phyloP scores from a whole-genome alignment of 2,113 vertebrate genomes.

The Pteronura brasiliensis region DNA sequence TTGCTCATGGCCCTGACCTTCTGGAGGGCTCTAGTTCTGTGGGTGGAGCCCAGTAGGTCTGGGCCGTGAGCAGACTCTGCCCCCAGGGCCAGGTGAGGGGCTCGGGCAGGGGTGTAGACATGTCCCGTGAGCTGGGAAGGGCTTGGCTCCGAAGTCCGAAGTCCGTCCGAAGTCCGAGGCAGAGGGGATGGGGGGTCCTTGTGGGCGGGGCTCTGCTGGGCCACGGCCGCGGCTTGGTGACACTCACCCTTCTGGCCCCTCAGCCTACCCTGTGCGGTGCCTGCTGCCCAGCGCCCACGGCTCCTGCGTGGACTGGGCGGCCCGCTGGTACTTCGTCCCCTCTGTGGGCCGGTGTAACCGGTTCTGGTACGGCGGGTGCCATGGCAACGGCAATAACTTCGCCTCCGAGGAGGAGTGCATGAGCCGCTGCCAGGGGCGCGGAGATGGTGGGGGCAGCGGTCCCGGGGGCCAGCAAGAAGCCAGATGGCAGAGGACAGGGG shows the following conservation, averaged over 20 bases:
- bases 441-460: not conserved
- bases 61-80: not conserved
- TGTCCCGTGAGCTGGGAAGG: not conserved
- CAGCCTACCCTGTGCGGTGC: constrained; percentile 88
- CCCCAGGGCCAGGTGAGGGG: not conserved
- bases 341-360: constrained; percentile 88
- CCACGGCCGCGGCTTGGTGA: not conserved
- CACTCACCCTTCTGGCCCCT: not conserved
- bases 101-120: fast-evolving
- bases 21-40: not conserved
- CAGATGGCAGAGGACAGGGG: not conserved
- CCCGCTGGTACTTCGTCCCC: constrained; percentile 91
- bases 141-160: not conserved
- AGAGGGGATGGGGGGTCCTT: not conserved
- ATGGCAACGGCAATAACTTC: constrained; percentile 96
- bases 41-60: not conserved
- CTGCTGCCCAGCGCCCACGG: constrained; percentile 91
- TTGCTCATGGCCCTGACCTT: not conserved
- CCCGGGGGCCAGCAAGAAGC: not conserved
- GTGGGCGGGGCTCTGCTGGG: not conserved
- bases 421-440: constrained; percentile 78
- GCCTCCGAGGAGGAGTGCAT: constrained; percentile 88
- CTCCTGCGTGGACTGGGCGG: constrained; percentile 88
- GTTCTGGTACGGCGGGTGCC: constrained; percentile 97
- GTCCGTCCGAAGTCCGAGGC: not conserved